These are phyloP conservation scores for Bradypodion ventrale DNA, from an alignment of 2,797 vertebrate species.

Conservation along the genomic window DNA sequence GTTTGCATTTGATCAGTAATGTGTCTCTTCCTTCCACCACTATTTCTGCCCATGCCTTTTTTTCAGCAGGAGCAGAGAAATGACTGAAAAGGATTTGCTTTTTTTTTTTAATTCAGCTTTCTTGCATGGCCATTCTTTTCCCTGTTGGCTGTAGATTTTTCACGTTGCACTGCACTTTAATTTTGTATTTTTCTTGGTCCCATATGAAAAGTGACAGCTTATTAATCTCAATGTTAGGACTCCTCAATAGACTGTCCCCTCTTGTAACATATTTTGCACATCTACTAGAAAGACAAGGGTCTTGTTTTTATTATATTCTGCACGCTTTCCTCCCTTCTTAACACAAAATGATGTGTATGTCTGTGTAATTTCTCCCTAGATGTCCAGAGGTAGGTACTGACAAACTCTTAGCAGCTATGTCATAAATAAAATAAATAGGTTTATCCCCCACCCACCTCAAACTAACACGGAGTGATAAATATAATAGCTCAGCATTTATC, in stretches of 20 bases:
- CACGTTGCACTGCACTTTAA: constrained; percentile 62
- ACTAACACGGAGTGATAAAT: constrained; percentile 2
- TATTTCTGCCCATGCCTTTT: constrained; percentile 53
- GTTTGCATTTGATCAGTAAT: neutral
- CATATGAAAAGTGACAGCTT: constrained; percentile 68
- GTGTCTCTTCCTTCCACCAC: constrained; percentile 52
- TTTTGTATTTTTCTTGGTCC: constrained; percentile 71
- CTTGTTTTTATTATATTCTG: constrained; percentile 11
- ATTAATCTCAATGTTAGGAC: constrained; percentile 70
- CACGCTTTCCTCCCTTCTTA: neutral
- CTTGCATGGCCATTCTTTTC: constrained; percentile 59
- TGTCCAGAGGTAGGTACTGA: neutral
- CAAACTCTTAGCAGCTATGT: neutral
- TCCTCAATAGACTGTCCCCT: constrained; percentile 59
- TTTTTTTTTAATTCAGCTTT: constrained; percentile 61
- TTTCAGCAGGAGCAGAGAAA: constrained; percentile 50
- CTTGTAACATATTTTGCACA: constrained; percentile 31
- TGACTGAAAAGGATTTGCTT: constrained; percentile 56
- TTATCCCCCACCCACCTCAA: neutral
- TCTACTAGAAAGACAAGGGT: constrained; percentile 18
- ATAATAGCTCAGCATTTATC: neutral
- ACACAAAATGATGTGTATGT: constrained; percentile 1
- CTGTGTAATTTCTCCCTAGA: neutral
- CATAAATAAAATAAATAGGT: neutral
- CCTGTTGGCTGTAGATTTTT: constrained; percentile 54